Evolutionary conservation across 2,113 vertebrate genomes (phyloP).

Genomic region (Larimichthys polyactis): DNA sequence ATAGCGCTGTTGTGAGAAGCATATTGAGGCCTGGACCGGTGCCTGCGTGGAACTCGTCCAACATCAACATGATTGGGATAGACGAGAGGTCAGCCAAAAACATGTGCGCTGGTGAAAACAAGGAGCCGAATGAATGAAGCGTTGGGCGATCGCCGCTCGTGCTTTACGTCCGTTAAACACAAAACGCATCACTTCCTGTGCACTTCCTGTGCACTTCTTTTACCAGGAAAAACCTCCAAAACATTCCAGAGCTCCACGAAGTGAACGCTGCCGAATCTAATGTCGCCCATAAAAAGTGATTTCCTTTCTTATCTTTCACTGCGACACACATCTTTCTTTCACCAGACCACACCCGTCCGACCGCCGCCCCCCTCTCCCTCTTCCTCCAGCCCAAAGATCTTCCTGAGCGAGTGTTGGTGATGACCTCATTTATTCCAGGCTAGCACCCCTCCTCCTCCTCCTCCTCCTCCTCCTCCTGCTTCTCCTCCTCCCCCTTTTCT

Average conservation of each 20-base stretch:
- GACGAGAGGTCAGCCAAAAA: constrained; percentile 44
- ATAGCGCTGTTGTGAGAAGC: constrained; percentile 13
- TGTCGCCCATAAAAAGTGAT: neutral
- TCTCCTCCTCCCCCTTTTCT: neutral
- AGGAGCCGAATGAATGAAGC: neutral
- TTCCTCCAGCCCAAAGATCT: constrained; percentile 25
- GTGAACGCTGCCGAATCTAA: neutral
- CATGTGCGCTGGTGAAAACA: neutral
- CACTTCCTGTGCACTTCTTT: neutral
- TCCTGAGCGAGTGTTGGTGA: constrained; percentile 43
- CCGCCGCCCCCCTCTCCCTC: neutral
- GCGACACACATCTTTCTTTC: constrained; percentile 8
- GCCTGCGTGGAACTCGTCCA: constrained; percentile 58
- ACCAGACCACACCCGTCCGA: constrained; percentile 3
- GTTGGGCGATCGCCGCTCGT: neutral
- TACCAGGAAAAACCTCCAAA: neutral
- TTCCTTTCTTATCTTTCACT: neutral
- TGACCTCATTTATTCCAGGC: constrained; percentile 80
- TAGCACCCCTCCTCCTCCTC: constrained; percentile 23
- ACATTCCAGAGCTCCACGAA: neutral
- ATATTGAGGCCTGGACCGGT: constrained; percentile 25
- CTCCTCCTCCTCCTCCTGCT: constrained; percentile 26
- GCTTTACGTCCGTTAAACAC: neutral
- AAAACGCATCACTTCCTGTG: neutral
- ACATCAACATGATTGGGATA: constrained; percentile 40